Conservation (phyloP, 2,113 vertebrate genomes). For the Chaetorhynchus papuensis region DNA sequence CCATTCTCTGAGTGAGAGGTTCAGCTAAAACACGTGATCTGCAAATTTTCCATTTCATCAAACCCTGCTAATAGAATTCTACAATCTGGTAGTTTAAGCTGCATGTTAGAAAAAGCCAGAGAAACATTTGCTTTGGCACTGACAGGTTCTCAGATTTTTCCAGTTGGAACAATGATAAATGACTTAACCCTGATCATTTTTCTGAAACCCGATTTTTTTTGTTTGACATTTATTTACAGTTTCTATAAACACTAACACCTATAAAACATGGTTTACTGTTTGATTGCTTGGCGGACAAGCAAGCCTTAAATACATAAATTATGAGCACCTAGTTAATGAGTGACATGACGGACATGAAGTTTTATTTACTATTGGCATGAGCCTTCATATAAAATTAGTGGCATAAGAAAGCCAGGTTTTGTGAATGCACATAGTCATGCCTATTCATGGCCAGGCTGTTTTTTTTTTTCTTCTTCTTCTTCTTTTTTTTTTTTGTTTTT, state of each 20-base stretch:
- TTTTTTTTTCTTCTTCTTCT: background rate
- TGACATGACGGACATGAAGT: conserved; percentile 71
- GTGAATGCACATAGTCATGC: conserved; percentile 72
- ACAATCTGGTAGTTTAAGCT: conserved; percentile 27
- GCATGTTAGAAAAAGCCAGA: conserved; percentile 25
- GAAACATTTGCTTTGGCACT: conserved; percentile 72
- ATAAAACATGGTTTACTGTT: conserved; percentile 74
- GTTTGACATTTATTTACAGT: conserved; percentile 83
- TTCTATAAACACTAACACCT: conserved; percentile 85
- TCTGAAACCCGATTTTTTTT: conserved; percentile 73
- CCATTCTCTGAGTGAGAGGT: background rate
- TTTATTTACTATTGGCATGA: conserved; percentile 75
- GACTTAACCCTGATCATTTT: conserved; percentile 73
- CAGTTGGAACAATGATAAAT: conserved; percentile 79
- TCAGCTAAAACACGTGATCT: background rate
- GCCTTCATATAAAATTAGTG: conserved; percentile 78
- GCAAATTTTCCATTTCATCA: conserved; percentile 57
- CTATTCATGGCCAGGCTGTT: conserved; percentile 65
- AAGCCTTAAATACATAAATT: conserved; percentile 76
- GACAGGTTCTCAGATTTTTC: conserved; percentile 63
- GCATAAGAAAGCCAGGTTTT: conserved; percentile 70
- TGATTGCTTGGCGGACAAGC: conserved; percentile 69
- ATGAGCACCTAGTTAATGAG: conserved; percentile 79
- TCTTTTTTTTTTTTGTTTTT: background rate
- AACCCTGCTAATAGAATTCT: conserved; percentile 24